Percentiles rank a stretch among this genome's conserved stretches.
phyloP scores from a whole-genome alignment of 2,797 vertebrate species.

The Pagetopsis macropterus region DNA sequence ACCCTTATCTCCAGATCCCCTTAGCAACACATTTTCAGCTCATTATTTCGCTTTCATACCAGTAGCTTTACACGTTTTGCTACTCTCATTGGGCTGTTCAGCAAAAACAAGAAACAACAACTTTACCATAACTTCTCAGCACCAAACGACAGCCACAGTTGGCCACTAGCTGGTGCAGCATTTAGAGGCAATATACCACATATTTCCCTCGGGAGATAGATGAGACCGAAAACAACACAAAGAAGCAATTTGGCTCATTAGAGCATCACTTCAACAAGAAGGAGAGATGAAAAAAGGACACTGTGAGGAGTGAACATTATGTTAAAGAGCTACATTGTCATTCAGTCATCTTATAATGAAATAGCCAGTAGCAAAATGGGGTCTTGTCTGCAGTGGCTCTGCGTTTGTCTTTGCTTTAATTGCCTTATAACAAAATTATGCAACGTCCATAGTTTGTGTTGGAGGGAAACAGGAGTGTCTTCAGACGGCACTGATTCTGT shows the following conservation, averaged over 20 bases:
- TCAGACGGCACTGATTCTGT: background rate
- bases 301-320: background rate
- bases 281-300: background rate
- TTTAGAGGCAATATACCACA: background rate
- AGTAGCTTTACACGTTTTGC: background rate
- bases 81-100: background rate
- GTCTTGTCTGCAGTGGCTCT: background rate
- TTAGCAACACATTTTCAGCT: background rate
- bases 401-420: constrained; percentile 5
- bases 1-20: background rate
- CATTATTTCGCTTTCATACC: background rate
- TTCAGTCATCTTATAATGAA: constrained; percentile 7
- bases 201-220: constrained; percentile 1
- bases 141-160: background rate
- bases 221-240: background rate
- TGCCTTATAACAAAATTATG: constrained; percentile 6
- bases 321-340: background rate
- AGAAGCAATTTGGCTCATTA: background rate
- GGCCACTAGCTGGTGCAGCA: background rate
- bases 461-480: background rate
- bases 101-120: background rate
- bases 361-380: background rate
- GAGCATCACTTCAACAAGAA: background rate
- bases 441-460: background rate
- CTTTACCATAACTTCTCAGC: background rate